phyloP scores from a whole-genome alignment of 2,113 vertebrate species.

The Sialia sialis region DNA sequence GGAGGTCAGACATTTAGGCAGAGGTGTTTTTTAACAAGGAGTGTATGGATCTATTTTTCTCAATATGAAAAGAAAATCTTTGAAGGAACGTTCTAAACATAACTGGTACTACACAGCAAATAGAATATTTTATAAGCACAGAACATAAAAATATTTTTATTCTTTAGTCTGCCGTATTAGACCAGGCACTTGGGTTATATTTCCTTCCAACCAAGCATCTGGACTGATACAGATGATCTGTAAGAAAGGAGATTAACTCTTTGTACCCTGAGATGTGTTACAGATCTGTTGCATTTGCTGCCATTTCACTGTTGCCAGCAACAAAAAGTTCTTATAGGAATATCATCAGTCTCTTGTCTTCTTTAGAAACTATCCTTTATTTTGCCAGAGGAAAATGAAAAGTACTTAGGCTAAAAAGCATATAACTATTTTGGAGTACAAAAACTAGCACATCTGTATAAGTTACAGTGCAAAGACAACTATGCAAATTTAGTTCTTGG shows the following conservation, averaged over 20 bases:
- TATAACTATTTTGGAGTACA: background rate
- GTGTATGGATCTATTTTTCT: constrained; percentile 29
- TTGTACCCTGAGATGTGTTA: background rate
- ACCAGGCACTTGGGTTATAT: constrained; percentile 38
- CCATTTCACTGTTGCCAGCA: background rate
- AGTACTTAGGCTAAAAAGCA: background rate
- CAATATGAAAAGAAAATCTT: constrained; percentile 9
- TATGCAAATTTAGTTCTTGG: background rate
- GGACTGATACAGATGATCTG: constrained; percentile 46
- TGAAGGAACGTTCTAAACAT: constrained; percentile 12
- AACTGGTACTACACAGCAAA: constrained; percentile 1
- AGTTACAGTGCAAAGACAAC: background rate
- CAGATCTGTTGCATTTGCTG: constrained; percentile 14
- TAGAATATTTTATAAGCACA: constrained; percentile 48
- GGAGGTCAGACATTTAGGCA: constrained; percentile 17
- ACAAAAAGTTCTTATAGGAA: background rate
- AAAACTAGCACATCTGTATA: background rate
- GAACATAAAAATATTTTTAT: constrained; percentile 45
- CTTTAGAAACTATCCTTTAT: background rate
- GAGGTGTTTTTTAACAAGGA: constrained; percentile 18
- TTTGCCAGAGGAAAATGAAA: background rate
- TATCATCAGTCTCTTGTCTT: background rate
- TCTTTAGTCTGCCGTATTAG: constrained; percentile 7
- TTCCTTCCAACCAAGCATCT: constrained; percentile 52
- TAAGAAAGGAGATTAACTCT: constrained; percentile 48